Evolutionary conservation across 1,140 invertebrate genomes (phyloP).

Genomic region (Formica exsecta): DNA sequence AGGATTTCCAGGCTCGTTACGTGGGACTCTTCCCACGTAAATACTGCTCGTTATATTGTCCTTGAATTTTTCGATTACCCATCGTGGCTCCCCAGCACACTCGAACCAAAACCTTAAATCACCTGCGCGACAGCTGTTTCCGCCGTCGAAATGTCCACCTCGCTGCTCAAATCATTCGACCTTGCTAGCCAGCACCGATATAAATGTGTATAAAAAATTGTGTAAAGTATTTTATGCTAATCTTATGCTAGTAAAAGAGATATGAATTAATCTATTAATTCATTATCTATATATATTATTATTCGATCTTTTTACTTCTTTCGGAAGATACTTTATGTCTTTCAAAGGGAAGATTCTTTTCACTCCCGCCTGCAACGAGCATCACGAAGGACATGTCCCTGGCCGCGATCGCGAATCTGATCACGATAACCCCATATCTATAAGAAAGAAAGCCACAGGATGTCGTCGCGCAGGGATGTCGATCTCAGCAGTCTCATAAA

Average conservation of each 20-base stretch:
- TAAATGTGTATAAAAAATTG: neutral
- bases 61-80: conserved; percentile 65
- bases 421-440: neutral
- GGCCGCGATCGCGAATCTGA: conserved; percentile 5
- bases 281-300: neutral
- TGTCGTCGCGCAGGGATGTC: conserved; percentile 78
- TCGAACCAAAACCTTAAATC: conserved; percentile 32
- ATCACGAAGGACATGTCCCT: conserved; percentile 38
- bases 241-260: neutral
- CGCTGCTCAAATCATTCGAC: neutral
- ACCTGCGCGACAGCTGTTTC: conserved; percentile 73
- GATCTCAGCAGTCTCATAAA: conserved; percentile 72
- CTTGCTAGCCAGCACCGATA: neutral
- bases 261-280: neutral
- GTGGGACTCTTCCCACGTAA: neutral
- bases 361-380: neutral
- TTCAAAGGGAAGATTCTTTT: neutral
- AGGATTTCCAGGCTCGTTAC: neutral
- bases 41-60: conserved; percentile 21
- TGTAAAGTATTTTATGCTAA: neutral
- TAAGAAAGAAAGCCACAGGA: conserved; percentile 64
- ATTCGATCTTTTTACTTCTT: neutral
- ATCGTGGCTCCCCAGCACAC: neutral
- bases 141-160: conserved; percentile 68
- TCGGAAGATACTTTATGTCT: no score